phyloP scores from a whole-genome alignment of 2,113 vertebrate genomes.

The human region GRCh38 chr9:8437501-8438000 shows the following conservation, averaged over 20 bases:
- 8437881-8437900: conserved; percentile 26
- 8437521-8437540: conserved; percentile 85
- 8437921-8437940: conserved; percentile 68
- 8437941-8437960: conserved; percentile 54
- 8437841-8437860: conserved; percentile 32
- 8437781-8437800: conserved; percentile 80
- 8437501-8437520: conserved; percentile 78
- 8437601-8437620: conserved; percentile 71
- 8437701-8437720: conserved; percentile 66
- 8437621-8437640: conserved; percentile 52
- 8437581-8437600: conserved; percentile 61
- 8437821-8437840: conserved; percentile 47
- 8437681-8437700: conserved; percentile 89
- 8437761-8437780: conserved; percentile 58
- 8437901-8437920: conserved; percentile 56
- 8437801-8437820: conserved; percentile 82
- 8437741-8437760: conserved; percentile 14
- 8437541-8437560: conserved; percentile 89
- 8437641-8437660: conserved; percentile 79
- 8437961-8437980: conserved; percentile 57
- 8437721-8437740: conserved; percentile 12
- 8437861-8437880: conserved; percentile 32
- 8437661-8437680: conserved; percentile 89
- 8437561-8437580: conserved; percentile 82
- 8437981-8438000: conserved; percentile 79